Conservation (phyloP, 2,888 invertebrate genomes). For the Drosophila greeni region DNA sequence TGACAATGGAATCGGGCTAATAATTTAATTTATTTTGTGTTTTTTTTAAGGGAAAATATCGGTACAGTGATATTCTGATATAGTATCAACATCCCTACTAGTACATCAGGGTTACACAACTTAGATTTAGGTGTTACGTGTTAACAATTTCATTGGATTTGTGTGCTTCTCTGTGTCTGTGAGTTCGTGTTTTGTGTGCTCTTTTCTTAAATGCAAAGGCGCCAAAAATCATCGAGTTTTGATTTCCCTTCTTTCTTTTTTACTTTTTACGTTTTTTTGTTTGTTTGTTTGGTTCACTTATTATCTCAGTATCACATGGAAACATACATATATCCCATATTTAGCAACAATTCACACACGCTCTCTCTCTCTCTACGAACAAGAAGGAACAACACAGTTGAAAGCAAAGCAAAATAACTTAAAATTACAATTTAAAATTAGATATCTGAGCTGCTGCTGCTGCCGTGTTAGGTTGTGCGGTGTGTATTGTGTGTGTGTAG, state of each 20-base stretch:
- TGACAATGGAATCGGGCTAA: constrained; percentile 5
- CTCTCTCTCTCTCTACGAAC: constrained; percentile 19
- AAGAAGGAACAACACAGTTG: constrained; percentile 47
- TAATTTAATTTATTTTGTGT: constrained; percentile 3
- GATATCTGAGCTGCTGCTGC: constrained; percentile 21
- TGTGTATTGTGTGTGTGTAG: constrained; percentile 9
- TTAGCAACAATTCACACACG: constrained; percentile 62
- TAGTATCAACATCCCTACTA: constrained; percentile 7
- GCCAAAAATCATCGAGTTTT: constrained; percentile 40
- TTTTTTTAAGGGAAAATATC: not conserved
- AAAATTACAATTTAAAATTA: constrained; percentile 33
- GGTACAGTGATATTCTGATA: constrained; percentile 6
- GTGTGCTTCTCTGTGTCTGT: constrained; percentile 6
- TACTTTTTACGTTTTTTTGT: no score
- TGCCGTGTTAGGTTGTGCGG: constrained; percentile 15
- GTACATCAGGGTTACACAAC: constrained; percentile 22
- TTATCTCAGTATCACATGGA: constrained; percentile 77
- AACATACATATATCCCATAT: constrained; percentile 57
- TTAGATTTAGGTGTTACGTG: constrained; percentile 9
- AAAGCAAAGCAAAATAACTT: constrained; percentile 37
- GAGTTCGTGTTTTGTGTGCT: constrained; percentile 13
- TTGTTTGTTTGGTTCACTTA: constrained; percentile 65
- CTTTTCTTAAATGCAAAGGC: constrained; percentile 44
- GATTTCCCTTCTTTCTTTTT: constrained; percentile 24
- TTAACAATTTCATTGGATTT: constrained; percentile 22